phyloP scores from a whole-genome alignment of 2,888 invertebrate genomes.

The Hecatera dysodea region DNA sequence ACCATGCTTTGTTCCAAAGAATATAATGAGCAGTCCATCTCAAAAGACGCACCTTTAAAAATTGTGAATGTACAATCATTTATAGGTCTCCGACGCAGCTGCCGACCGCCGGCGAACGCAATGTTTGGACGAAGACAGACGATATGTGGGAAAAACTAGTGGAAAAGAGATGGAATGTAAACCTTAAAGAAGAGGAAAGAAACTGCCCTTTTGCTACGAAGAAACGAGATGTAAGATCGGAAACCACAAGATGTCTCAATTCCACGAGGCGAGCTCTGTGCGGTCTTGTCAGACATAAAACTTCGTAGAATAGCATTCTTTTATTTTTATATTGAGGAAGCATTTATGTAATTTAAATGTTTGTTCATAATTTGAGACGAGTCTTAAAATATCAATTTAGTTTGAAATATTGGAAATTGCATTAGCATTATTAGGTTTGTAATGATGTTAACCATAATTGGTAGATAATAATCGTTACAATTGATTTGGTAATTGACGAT shows the following conservation, averaged over 20 bases:
- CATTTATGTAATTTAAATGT: conserved; percentile 73
- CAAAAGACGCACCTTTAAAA: conserved; percentile 79
- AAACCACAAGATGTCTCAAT: conserved; percentile 91
- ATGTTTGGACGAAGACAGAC: conserved; percentile 90
- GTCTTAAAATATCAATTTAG: conserved; percentile 37
- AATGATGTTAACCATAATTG: neutral
- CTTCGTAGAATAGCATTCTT: conserved; percentile 85
- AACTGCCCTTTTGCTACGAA: conserved; percentile 73
- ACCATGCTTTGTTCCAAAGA: conserved; percentile 43
- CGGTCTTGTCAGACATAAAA: conserved; percentile 87
- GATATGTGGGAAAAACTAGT: conserved; percentile 85
- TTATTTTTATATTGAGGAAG: conserved; percentile 78
- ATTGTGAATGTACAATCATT: conserved; percentile 86
- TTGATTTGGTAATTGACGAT: neutral
- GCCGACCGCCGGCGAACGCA: conserved; percentile 85
- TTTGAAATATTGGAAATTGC: conserved; percentile 30
- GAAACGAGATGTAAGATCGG: conserved; percentile 87
- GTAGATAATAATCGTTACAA: neutral
- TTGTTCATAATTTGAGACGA: conserved; percentile 64
- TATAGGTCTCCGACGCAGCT: conserved; percentile 89
- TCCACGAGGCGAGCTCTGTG: conserved; percentile 89
- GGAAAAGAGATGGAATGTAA: conserved; percentile 83
- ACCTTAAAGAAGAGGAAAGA: conserved; percentile 87
- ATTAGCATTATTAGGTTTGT: conserved; percentile 23
- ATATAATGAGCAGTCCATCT: conserved; percentile 71